A percentile compares a stretch with the other conserved stretches of the same genome.
Evolutionary conservation across 1,140 invertebrate genomes (phyloP).

Genomic region (Tigriopus japonicus): DNA sequence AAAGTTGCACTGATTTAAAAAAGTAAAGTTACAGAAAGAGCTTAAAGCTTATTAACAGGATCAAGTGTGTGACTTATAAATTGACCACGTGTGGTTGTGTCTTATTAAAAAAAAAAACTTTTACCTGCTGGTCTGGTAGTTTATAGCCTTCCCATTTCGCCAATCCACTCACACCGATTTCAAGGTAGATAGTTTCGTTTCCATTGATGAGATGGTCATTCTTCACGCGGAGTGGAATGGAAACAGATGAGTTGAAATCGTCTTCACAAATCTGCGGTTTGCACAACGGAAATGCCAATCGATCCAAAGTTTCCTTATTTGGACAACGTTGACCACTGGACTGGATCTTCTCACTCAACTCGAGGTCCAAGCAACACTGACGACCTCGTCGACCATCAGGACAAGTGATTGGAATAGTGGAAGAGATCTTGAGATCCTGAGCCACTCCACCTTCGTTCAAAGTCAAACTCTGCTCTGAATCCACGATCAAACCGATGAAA

Average conservation of each 20-base stretch:
- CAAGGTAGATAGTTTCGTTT: background rate
- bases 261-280: background rate
- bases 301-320: background rate
- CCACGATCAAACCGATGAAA: background rate
- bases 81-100: background rate
- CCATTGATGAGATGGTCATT: constrained; percentile 4
- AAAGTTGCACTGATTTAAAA: too few species aligned
- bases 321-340: background rate
- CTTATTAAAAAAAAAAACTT: background rate
- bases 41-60: too few species aligned
- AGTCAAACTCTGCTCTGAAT: background rate
- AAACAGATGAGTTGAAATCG: background rate
- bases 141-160: background rate
- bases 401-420: constrained; percentile 3
- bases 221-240: background rate
- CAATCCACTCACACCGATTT: background rate
- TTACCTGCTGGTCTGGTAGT: background rate
- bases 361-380: constrained; percentile 1
- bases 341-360: background rate
- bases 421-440: background rate
- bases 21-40: too few species aligned
- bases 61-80: too few species aligned
- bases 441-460: background rate
- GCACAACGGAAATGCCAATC: background rate
- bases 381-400: background rate